These are phyloP conservation scores for Taeniopygia guttata DNA, from an alignment of 2,797 vertebrate species.

Conservation along the genomic window DNA sequence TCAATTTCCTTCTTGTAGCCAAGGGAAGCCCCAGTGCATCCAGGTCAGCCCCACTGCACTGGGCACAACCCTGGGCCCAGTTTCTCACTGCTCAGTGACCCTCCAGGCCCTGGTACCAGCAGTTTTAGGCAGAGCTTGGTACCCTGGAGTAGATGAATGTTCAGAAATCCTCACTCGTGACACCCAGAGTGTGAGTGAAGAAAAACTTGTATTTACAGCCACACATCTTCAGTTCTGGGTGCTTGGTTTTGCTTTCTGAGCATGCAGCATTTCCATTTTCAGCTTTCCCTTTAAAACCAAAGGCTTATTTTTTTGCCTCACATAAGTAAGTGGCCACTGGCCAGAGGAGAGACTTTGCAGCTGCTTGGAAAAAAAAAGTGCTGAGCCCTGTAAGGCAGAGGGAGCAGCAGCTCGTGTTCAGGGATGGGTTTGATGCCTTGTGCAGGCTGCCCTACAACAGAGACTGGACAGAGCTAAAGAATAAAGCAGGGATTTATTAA, in stretches of 20 bases:
- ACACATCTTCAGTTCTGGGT: neutral
- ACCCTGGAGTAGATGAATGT: neutral
- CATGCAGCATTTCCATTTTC: neutral
- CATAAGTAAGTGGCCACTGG: neutral
- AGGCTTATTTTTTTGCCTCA: neutral
- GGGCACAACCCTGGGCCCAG: neutral
- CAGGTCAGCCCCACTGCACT: neutral
- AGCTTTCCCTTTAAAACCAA: neutral
- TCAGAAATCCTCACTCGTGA: neutral
- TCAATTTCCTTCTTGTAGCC: no score
- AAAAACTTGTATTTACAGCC: neutral
- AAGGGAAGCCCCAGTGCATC: neutral
- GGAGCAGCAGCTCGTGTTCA: neutral
- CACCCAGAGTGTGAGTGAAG: neutral
- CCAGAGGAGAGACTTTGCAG: neutral
- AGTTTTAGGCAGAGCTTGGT: neutral
- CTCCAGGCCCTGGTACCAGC: neutral
- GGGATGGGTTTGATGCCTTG: neutral
- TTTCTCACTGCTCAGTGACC: neutral
- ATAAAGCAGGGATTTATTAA: neutral
- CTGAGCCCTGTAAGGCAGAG: neutral
- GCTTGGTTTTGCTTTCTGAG: neutral
- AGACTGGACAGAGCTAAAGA: neutral
- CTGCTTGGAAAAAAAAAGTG: neutral
- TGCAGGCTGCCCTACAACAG: fast-evolving